Evolutionary conservation across 2,113 vertebrate genomes (phyloP).

Genomic region (Argyrosomus japonicus): DNA sequence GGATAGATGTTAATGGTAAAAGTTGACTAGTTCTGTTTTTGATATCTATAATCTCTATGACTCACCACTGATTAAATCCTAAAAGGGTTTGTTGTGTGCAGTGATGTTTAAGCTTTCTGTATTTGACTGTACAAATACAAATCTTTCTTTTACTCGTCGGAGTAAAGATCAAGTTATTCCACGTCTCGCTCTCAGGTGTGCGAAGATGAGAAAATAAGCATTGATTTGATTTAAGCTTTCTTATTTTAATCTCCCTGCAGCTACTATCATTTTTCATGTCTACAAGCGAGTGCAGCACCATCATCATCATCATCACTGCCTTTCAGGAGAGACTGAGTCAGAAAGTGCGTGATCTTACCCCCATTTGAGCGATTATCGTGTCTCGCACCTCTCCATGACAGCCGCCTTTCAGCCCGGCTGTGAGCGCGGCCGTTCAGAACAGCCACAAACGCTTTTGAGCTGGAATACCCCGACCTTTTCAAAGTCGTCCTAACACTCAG

Average conservation of each 20-base stretch:
- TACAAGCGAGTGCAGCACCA: slow-evolving; percentile 11
- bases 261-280: neutral
- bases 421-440: neutral
- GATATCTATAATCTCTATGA: no score
- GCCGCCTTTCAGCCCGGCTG: neutral
- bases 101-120: no score
- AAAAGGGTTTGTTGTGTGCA: no score
- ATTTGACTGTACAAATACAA: no score
- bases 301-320: neutral
- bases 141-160: no score
- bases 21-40: no score
- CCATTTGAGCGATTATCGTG: neutral
- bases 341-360: slow-evolving; percentile 10
- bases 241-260: neutral
- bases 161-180: neutral
- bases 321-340: slow-evolving; percentile 6
- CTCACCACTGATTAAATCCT: no score
- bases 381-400: neutral
- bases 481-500: neutral
- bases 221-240: neutral
- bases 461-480: neutral
- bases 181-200: neutral
- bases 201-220: slow-evolving; percentile 3
- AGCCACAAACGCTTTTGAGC: neutral
- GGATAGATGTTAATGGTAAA: no score